Base-by-base conservation (phyloP, 2,888 invertebrate genomes). In the Camptogramma bilineatum region DNA sequence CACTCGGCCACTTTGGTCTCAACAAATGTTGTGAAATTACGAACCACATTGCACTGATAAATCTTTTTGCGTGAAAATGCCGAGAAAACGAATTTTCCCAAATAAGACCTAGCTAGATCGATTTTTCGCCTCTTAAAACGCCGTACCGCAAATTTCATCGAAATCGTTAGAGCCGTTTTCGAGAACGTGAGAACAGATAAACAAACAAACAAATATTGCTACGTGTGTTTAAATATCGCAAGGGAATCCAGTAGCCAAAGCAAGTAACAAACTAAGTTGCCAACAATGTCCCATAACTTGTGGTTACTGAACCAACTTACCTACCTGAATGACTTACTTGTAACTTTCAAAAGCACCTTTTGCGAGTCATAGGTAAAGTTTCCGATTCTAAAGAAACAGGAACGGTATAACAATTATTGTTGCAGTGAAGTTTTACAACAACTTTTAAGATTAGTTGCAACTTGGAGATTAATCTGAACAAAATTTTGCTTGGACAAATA, bases 211-310 rank as follows among this genome's bases (percentile, higher is more conserved):
- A n/a, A n/a, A n/a, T n/a, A 24, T 4, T 4, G 2, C 24, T 24
- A 4, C 7, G 4, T 28, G 0, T 28, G 28, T 28, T 28, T 28
- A 7, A 7, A 5, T 28, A 28, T 28, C 28, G 18, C 17, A 46
- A 18, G 39, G 39, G 5, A 19, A 19, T 9, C 52, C 17, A 18
- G 44, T 18, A 16, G 52, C 58, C 28, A 24, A 42, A 52, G 34
- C 42, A 31, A 52, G 21, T 28, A 17, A 50, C 16, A 17, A 28
- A 57, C 50, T 18, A 52, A 59, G 31, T 51, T 24, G 51, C 21
- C 21, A 39, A 50, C 21, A 57, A 17, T 44, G 58, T 59, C 58
- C 52, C 52, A 59, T 59, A 59, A 52, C 52, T 59, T 52, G 52
- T 19, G 51, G 58, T 28, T 28, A 44, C 16, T 28, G 42, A 18